These are phyloP conservation scores for Sus scrofa DNA, from an alignment of 2,113 vertebrate species.

Conservation along the genomic window DNA sequence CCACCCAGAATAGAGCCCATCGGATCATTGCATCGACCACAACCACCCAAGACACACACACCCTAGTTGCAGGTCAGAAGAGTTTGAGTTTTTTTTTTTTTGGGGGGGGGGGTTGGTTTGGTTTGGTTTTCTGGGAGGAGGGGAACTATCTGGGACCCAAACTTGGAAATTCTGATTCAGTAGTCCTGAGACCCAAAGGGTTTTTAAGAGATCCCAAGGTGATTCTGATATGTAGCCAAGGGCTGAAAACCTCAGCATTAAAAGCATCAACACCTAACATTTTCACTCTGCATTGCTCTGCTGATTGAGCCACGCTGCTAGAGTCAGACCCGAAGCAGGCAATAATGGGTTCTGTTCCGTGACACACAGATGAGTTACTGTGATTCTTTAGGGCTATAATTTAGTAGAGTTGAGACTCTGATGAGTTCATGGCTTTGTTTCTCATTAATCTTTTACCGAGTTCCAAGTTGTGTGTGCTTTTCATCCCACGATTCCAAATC, in stretches of 20 bases:
- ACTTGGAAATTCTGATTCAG: slow-evolving; percentile 39
- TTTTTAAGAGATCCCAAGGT: background rate
- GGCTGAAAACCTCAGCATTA: background rate
- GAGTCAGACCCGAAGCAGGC: background rate
- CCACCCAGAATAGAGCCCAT: background rate
- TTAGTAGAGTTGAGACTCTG: slow-evolving; percentile 70
- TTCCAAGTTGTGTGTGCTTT: slow-evolving; percentile 63
- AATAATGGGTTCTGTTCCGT: slow-evolving; percentile 64
- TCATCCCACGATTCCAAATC: slow-evolving; percentile 65
- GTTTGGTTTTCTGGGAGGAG: too few relatives aligned
- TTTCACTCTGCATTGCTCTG: background rate
- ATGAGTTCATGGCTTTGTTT: slow-evolving; percentile 78
- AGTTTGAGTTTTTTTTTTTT: background rate
- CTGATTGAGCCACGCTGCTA: background rate
- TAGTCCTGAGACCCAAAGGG: background rate
- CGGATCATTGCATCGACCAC: background rate
- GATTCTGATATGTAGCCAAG: background rate
- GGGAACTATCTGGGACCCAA: background rate
- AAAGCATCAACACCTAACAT: slow-evolving; percentile 2
- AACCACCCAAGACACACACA: background rate
- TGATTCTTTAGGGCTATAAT: slow-evolving; percentile 72
- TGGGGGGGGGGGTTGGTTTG: too few relatives aligned
- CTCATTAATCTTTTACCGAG: slow-evolving; percentile 85
- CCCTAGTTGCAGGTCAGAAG: background rate
- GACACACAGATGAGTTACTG: slow-evolving; percentile 45